Evolutionary conservation across 2,797 vertebrate species (phyloP), one percentile per base, ranked within the genome.

Genomic region (Mallotus villosus): DNA sequence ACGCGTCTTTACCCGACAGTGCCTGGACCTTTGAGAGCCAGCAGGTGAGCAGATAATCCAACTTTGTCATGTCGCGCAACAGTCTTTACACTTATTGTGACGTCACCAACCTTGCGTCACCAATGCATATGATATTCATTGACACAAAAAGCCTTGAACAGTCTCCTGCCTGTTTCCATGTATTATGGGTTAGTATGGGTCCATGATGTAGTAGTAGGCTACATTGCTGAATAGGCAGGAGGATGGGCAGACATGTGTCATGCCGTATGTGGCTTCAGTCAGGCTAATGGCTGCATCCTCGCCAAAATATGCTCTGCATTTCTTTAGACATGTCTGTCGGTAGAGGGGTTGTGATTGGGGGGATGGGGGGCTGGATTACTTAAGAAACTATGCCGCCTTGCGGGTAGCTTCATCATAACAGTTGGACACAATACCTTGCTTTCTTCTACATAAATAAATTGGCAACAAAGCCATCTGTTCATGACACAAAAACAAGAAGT

Each of bases 21-120:
- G 84, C 88, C 70, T 91, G 87, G 88, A 90, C 88, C 73, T 90
- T 91, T 87, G 90, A 91, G 78, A 90, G 88, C 68, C 89, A 92
- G 73, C 89, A 91, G 89, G 91, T 91, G 87, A 91, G 90, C 17
- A 11, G 3, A 32, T 1, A 34, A 4, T 55, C 19, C 9, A 46
- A 46, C 41, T 46, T 46, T 3, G n/a, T n/a, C n/a, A 46, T 46
- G 41, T 11, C 41, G 12, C 11, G 41, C 41, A 55, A 55, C 51
- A 55, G 16, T 55, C 51, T 55, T n/a, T 55, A 41, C 41, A 41
- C 37, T 53, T 53, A 19, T 53, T 53, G 51, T 53, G 51, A 53
- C 17, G 19, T 53, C 51, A 53, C 51, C 3, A 17, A 17, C 51
- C 1, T 53, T 53, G 16, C 3, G 51, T 55, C 16, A n/a, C n/a